Evolutionary conservation across 2,113 vertebrate species (phyloP).

Genomic region (Rhodinocichla rosea): DNA sequence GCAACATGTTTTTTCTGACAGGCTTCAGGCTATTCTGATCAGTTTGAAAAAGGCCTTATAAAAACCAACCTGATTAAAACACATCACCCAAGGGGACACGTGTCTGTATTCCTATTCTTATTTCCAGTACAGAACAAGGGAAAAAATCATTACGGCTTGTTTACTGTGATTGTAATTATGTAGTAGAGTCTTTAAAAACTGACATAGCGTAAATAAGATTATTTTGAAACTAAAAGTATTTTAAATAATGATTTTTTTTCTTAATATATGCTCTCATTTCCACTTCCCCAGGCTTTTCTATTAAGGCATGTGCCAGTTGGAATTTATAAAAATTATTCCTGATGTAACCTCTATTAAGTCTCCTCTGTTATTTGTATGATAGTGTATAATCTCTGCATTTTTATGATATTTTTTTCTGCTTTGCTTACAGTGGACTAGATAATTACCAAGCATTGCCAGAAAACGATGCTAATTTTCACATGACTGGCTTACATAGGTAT

Average conservation of each 20-base stretch:
- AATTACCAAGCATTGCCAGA: background rate
- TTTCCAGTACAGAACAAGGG: background rate
- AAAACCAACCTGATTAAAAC: constrained; percentile 33
- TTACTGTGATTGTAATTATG: background rate
- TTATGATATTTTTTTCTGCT: background rate
- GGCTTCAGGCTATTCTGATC: constrained; percentile 34
- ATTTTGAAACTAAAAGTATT: background rate
- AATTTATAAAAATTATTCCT: background rate
- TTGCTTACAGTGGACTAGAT: background rate
- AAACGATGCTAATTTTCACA: background rate
- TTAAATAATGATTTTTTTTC: background rate
- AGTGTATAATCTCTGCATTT: background rate
- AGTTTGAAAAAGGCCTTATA: constrained; percentile 39
- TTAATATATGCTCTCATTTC: background rate
- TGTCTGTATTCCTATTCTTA: constrained; percentile 20
- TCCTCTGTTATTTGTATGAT: background rate
- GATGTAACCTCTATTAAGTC: background rate
- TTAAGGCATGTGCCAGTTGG: background rate
- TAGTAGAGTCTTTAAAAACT: background rate
- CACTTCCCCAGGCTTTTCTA: background rate
- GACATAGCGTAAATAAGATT: background rate
- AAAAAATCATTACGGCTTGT: background rate
- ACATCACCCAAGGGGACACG: background rate
- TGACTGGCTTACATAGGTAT: background rate
- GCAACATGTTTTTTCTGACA: background rate